Conservation (phyloP, 1,140 invertebrate species). For the Zaprionus inermis region DNA sequence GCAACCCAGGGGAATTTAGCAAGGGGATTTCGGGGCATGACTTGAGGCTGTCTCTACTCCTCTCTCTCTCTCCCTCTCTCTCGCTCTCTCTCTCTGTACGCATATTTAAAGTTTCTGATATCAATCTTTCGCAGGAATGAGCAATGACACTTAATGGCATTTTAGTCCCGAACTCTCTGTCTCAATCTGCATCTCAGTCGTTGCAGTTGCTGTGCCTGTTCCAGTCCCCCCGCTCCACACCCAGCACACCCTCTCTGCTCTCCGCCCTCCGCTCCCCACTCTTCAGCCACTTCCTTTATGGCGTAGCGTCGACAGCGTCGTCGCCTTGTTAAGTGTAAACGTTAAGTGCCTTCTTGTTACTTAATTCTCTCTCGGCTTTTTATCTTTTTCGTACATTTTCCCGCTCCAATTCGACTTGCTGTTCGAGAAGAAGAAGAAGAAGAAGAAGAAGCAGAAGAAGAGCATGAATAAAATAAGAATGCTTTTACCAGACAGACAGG, state of each 20-base stretch:
- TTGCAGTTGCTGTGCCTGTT: not conserved
- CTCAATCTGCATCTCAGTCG: constrained; percentile 16
- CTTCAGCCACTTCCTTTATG: constrained; percentile 30
- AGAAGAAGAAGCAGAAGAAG: constrained; percentile 25
- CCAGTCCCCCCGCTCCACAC: not conserved
- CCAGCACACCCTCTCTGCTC: not conserved
- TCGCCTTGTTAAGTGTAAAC: constrained; percentile 79
- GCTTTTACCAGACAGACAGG: constrained; percentile 32
- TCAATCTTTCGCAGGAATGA: constrained; percentile 80
- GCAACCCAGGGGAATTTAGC: not conserved
- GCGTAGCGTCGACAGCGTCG: constrained; percentile 32
- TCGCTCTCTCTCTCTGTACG: constrained; percentile 50
- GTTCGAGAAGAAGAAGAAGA: constrained; percentile 27
- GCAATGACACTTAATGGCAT: constrained; percentile 81
- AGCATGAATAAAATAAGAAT: constrained; percentile 14
- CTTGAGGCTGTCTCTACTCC: constrained; percentile 27
- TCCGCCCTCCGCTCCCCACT: not conserved
- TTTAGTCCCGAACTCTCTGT: constrained; percentile 57
- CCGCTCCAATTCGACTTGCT: constrained; percentile 69
- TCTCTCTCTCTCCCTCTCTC: not conserved
- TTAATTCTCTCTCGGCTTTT: constrained; percentile 72
- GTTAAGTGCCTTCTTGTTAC: constrained; percentile 82
- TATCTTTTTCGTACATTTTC: constrained; percentile 72
- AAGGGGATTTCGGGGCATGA: constrained; percentile 16
- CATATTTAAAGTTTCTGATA: constrained; percentile 75